phyloP scores from a whole-genome alignment of 2,113 vertebrate genomes.

The Heliornis fulica region DNA sequence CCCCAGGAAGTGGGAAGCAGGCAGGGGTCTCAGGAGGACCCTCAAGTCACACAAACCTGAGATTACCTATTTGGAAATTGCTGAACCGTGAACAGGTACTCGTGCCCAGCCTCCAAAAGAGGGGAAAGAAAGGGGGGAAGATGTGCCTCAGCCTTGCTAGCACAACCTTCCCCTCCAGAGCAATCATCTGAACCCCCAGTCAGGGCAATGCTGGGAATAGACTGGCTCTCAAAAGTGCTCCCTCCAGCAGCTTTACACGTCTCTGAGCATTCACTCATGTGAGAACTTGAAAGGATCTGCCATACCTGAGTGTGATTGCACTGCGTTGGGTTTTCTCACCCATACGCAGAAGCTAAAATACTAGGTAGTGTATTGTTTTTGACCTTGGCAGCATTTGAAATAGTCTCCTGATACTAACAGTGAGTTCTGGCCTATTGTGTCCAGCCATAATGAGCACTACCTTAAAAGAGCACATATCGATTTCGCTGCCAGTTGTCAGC shows the following conservation, averaged over 20 bases:
- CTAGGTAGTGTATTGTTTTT: background rate
- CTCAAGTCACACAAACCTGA: background rate
- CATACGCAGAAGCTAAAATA: background rate
- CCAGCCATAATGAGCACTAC: constrained; percentile 24
- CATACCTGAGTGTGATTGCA: fast-evolving
- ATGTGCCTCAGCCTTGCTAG: background rate
- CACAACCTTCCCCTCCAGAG: background rate
- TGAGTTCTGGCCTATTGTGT: background rate
- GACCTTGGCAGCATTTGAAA: constrained; percentile 25
- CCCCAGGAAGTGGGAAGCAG: background rate
- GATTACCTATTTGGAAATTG: background rate
- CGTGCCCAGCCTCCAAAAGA: fast-evolving
- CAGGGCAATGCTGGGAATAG: fast-evolving
- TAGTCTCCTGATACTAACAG: background rate
- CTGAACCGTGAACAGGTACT: background rate
- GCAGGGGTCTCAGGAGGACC: background rate
- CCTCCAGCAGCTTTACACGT: fast-evolving
- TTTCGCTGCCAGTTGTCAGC: constrained; percentile 38
- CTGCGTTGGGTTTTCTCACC: background rate
- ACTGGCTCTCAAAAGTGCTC: background rate
- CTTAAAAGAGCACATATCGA: constrained; percentile 12
- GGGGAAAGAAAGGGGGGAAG: background rate
- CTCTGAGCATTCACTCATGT: fast-evolving
- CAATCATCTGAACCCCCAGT: too few species aligned
- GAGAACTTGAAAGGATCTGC: background rate